phyloP scores from a whole-genome alignment of 1,140 invertebrate genomes.

The Drosophila sechellia region DNA sequence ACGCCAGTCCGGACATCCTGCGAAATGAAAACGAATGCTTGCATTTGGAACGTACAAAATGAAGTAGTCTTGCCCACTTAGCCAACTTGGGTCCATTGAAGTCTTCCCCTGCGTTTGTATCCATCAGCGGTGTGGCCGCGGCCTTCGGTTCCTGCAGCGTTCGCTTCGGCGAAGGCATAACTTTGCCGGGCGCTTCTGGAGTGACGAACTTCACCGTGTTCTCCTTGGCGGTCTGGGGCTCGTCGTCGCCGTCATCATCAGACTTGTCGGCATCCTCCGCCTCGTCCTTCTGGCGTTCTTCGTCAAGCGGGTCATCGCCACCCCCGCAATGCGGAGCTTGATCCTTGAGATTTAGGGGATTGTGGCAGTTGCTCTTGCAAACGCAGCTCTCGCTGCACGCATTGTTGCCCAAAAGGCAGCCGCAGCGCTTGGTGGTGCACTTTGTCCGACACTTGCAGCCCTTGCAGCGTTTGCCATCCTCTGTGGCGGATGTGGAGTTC shows the following conservation, averaged over 20 bases:
- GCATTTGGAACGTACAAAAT: neutral
- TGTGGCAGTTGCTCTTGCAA: conserved; percentile 52
- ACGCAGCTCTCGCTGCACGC: conserved; percentile 28
- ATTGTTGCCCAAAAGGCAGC: conserved; percentile 30
- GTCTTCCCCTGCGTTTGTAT: neutral
- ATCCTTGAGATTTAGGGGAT: conserved; percentile 30
- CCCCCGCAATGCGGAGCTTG: neutral
- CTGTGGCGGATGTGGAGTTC: conserved; percentile 12
- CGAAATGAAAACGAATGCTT: conserved; percentile 11
- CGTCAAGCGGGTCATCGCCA: conserved; percentile 9
- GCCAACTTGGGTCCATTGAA: conserved; percentile 21
- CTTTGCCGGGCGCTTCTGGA: conserved; percentile 5
- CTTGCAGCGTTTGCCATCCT: neutral
- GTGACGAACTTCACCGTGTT: conserved; percentile 1
- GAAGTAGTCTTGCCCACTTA: conserved; percentile 17
- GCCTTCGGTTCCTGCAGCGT: neutral
- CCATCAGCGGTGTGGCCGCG: neutral
- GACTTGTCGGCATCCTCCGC: neutral
- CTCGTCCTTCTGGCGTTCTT: neutral
- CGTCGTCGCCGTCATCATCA: neutral
- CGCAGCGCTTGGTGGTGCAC: conserved; percentile 65
- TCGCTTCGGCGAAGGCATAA: conserved; percentile 9
- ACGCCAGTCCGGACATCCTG: conserved; percentile 50
- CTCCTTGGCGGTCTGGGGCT: neutral
- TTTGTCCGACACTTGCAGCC: conserved; percentile 57